phyloP scores from a whole-genome alignment of 1,140 invertebrate genomes.

The Hycleus phaleratus region DNA sequence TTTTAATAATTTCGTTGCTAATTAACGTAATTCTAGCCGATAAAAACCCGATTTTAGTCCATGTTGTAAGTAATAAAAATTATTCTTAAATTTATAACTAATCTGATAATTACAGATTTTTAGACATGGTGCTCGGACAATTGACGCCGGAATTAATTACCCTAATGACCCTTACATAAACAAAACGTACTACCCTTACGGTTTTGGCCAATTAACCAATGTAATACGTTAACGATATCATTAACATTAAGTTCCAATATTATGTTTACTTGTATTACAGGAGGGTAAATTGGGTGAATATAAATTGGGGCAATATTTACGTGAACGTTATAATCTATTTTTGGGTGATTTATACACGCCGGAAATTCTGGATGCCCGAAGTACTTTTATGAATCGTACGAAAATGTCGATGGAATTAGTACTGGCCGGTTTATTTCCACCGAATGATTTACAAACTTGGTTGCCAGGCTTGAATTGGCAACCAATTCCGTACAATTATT shows the following conservation, averaged over 20 bases:
- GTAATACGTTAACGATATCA: constrained; percentile 41
- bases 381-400: constrained; percentile 10
- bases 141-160: constrained; percentile 38
- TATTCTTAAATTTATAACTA: not conserved
- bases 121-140: no score
- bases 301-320: constrained; percentile 50
- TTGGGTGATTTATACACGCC: constrained; percentile 50
- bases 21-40: no score
- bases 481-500: constrained; percentile 1
- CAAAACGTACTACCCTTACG: constrained; percentile 55
- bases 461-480: constrained; percentile 3
- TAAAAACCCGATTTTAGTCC: not conserved
- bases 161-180: constrained; percentile 64
- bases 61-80: not conserved
- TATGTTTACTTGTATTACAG: constrained; percentile 34
- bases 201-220: constrained; percentile 69
- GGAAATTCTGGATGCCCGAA: constrained; percentile 26
- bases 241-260: no score
- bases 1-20: no score
- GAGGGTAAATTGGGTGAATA: constrained; percentile 53
- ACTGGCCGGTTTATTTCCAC: constrained; percentile 17
- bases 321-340: constrained; percentile 50
- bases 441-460: constrained; percentile 3
- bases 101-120: not conserved
- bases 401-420: constrained; percentile 17